Evolutionary conservation across 2,113 vertebrate genomes (phyloP).

Genomic region (Pipa parva): DNA sequence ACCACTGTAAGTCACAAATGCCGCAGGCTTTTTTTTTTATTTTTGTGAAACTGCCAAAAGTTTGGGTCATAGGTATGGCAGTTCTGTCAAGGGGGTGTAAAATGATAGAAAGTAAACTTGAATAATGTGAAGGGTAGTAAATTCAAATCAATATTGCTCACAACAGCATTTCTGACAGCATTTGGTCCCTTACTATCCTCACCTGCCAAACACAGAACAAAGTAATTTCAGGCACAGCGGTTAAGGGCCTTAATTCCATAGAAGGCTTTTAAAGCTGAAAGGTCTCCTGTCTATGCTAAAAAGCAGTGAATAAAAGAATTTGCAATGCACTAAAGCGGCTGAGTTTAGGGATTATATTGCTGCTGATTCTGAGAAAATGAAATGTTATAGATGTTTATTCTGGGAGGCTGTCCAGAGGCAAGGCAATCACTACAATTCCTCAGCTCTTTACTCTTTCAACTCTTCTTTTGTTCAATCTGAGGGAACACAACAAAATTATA

Average conservation of each 20-base stretch:
- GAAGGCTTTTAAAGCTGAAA: slow-evolving; percentile 9
- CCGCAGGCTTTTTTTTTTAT: neutral
- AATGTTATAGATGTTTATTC: neutral
- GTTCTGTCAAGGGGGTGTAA: neutral
- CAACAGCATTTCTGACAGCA: slow-evolving; percentile 9
- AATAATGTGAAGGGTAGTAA: slow-evolving; percentile 9
- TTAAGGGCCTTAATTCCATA: neutral
- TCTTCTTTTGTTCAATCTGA: no score
- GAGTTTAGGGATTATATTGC: neutral
- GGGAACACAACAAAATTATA: no score
- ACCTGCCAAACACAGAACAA: neutral
- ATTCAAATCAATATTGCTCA: slow-evolving; percentile 27
- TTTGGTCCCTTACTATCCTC: slow-evolving; percentile 1
- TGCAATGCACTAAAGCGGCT: neutral
- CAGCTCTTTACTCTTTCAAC: neutral
- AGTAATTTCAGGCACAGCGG: neutral
- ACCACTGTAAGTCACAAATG: neutral
- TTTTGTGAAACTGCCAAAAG: neutral
- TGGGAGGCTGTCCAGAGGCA: neutral
- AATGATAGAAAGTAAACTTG: slow-evolving; percentile 9
- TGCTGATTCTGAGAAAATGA: neutral
- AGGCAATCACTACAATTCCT: neutral
- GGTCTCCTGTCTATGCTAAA: neutral
- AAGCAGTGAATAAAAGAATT: slow-evolving; percentile 7
- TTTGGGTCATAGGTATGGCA: neutral